Conservation (phyloP, 2,797 vertebrate species). For the Hippopotamyrus pictus region DNA sequence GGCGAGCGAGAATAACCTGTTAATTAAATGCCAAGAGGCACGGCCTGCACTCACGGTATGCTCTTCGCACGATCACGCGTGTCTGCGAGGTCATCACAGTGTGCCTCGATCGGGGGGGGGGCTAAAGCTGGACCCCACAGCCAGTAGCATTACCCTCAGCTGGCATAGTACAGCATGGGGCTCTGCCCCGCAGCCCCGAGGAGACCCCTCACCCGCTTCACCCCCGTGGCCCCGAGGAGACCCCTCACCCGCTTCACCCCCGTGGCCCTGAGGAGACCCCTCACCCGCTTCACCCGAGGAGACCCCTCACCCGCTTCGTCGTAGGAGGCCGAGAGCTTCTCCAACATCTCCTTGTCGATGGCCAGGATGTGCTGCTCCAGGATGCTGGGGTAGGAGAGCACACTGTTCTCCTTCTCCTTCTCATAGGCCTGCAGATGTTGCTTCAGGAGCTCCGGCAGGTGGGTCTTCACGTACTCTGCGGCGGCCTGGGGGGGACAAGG, state of each 20-base stretch:
- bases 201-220: conserved; percentile 77
- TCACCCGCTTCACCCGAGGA: conserved; percentile 78
- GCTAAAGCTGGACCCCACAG: neutral
- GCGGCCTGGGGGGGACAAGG: conserved; percentile 68
- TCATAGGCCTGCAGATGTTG: conserved; percentile 89
- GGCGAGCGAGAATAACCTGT: conserved; percentile 55
- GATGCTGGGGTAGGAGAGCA: conserved; percentile 81
- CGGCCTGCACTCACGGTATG: neutral
- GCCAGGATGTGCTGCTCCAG: conserved; percentile 88
- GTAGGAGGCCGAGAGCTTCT: conserved; percentile 81
- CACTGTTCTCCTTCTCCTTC: conserved; percentile 83
- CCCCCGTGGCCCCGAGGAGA: neutral
- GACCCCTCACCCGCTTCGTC: conserved; percentile 86
- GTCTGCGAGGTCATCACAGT: neutral
- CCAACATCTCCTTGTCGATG: conserved; percentile 85
- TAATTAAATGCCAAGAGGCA: conserved; percentile 64
- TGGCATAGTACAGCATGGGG: neutral
- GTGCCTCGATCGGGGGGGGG: neutral
- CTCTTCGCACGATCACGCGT: neutral
- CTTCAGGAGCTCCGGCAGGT: conserved; percentile 81
- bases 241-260: conserved; percentile 77
- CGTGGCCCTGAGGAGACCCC: neutral
- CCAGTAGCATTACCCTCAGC: neutral
- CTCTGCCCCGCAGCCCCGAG: neutral
- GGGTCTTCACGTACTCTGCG: conserved; percentile 86